Conservation (phyloP, 2,113 vertebrate genomes). For the Brienomyrus brachyistius region DNA sequence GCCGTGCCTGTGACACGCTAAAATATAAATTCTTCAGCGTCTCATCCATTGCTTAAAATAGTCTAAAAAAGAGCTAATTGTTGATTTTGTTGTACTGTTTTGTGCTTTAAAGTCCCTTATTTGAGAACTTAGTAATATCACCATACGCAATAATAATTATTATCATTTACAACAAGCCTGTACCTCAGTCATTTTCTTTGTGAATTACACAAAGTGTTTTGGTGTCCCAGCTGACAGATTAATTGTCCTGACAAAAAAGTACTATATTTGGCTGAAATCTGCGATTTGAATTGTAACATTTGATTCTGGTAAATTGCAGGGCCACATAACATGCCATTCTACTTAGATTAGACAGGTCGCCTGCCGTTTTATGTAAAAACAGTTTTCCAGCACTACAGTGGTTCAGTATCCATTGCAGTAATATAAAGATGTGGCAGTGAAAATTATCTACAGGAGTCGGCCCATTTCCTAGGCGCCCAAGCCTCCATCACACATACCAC, state of each 20-base stretch:
- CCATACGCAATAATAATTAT: background rate
- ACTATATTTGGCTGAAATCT: background rate
- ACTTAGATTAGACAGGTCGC: background rate
- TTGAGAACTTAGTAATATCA: background rate
- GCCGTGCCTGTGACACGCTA: background rate
- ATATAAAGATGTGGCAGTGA: background rate
- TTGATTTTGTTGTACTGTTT: background rate
- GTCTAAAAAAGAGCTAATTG: background rate
- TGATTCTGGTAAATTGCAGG: background rate
- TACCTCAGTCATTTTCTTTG: background rate
- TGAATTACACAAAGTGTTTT: background rate
- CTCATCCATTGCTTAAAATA: background rate
- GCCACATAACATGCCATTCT: background rate
- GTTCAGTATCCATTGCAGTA: background rate
- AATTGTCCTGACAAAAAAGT: background rate
- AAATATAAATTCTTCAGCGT: background rate
- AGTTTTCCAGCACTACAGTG: background rate
- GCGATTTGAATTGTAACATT: background rate
- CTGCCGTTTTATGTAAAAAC: background rate
- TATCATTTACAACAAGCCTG: background rate
- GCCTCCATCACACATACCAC: background rate
- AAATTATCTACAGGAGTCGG: background rate
- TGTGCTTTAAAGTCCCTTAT: background rate
- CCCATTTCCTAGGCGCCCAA: background rate
- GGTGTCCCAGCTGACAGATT: background rate